These are phyloP conservation scores for Morpho helenor DNA, from an alignment of 2,888 invertebrate genomes.

Conservation along the genomic window DNA sequence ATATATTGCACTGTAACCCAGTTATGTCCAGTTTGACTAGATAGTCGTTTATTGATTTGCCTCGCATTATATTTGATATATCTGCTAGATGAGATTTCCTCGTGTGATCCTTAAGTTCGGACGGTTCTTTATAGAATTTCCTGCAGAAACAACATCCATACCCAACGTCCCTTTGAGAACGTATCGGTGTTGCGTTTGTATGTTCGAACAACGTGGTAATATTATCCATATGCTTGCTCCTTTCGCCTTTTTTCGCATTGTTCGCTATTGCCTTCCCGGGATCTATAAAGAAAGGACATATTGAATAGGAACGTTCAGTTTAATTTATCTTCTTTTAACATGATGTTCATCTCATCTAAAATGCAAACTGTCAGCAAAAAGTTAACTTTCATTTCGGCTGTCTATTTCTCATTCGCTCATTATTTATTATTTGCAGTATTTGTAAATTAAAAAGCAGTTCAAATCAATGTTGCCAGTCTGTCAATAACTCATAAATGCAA, in stretches of 20 bases:
- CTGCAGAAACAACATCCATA: conserved; percentile 35
- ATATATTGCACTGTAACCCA: conserved; percentile 38
- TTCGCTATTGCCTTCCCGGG: not conserved
- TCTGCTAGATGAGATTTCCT: conserved; percentile 17
- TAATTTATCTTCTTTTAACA: no score
- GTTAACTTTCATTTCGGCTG: no score
- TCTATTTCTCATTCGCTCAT: no score
- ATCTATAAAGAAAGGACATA: conserved; percentile 8
- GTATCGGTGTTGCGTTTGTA: conserved; percentile 42
- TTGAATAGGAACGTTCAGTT: no score
- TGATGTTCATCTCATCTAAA: no score
- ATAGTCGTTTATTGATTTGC: conserved; percentile 29
- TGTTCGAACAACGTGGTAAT: conserved; percentile 31
- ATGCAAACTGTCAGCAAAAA: no score
- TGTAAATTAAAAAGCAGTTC: no score
- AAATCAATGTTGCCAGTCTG: no score
- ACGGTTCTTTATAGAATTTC: conserved; percentile 27
- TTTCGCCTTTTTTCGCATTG: conserved; percentile 3
- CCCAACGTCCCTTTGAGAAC: conserved; percentile 31
- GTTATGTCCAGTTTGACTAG: conserved; percentile 45
- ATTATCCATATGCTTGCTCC: conserved; percentile 31
- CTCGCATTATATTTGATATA: conserved; percentile 16
- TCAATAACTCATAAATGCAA: no score
- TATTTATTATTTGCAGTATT: no score
- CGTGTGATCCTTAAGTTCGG: conserved; percentile 33